Conservation (phyloP, 2,113 vertebrate genomes). For the Phrynocephalus versicolor region DNA sequence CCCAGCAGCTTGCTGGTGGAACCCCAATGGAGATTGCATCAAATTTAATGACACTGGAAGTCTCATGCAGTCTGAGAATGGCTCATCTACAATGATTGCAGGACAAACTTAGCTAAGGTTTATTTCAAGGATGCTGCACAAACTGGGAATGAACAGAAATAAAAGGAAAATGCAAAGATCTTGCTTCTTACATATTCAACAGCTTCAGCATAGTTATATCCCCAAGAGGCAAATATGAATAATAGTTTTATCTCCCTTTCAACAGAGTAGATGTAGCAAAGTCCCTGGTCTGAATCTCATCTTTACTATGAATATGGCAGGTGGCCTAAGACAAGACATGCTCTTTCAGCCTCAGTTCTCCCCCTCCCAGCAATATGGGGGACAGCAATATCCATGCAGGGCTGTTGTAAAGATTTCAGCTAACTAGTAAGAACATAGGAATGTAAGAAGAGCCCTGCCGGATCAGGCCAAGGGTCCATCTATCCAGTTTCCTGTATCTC, state of each 20-base stretch:
- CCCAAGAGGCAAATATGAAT: neutral
- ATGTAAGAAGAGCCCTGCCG: too few relatives aligned
- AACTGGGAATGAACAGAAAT: neutral
- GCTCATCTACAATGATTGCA: neutral
- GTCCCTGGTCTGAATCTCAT: neutral
- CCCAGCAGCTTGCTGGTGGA: neutral
- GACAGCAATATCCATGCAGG: neutral
- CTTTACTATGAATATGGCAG: neutral
- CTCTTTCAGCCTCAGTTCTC: neutral
- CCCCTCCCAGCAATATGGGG: neutral
- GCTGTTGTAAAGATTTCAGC: neutral
- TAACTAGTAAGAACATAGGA: too few relatives aligned
- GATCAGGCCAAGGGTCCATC: too few relatives aligned
- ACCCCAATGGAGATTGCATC: neutral
- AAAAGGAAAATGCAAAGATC: neutral
- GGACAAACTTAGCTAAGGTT: neutral
- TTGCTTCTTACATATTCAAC: neutral
- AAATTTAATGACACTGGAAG: slow-evolving; percentile 13
- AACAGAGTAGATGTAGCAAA: neutral
- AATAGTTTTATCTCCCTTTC: neutral
- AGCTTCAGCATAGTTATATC: neutral
- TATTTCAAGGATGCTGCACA: neutral
- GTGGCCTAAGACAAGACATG: neutral
- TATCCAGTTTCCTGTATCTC: too few relatives aligned
- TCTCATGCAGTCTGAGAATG: slow-evolving; percentile 2